Base-by-base conservation (phyloP, 2,888 invertebrate genomes). In the Pseudoips prasinana region DNA sequence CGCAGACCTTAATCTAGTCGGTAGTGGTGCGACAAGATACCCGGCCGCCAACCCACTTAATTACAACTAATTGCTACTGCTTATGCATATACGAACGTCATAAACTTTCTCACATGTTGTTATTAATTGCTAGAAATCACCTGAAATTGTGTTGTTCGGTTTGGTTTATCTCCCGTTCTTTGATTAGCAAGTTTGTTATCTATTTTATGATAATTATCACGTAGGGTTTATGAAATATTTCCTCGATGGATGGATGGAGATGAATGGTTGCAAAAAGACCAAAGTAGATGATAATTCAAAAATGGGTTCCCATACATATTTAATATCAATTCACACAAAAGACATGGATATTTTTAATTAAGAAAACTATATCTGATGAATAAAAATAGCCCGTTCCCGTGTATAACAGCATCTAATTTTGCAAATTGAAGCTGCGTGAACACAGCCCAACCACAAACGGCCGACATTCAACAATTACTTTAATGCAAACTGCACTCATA, bases 21-120 rank as follows among this genome's bases (percentile, higher is more conserved):
- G 71, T 67, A 69, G 71, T 61, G 60, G 71, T 58, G 69, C 64
- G 74, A 73, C 73, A 70, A 66, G 64, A 56, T 64, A 64, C 72
- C 62, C 62, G 52, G 68, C 66, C 71, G 66, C 72, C 73, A 64
- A 73, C 80, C 74, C 74, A 77, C 80, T 82, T 84, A 84, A 86
- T 85, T 83, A 81, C 82, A 72, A 76, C 84, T 81, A 84, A 86
- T 85, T 86, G 77, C 75, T 71, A 65, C 74, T 75, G 73, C 74
- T 79, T 79, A 77, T 75, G 75, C 67, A 68, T 69, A 66, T 75
- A 79, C 71, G 69, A 75, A 72, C 68, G 72, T 77, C 75, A 73
- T 81, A 79, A 81, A 80, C 72, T 82, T 74, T 66, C 73, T 63
- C 67, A 64, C 60, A 62, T 59, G 57, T 54, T 67, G 64, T 63